Conservation (phyloP, 2,888 invertebrate genomes). For the Aspidiotus rigidus region DNA sequence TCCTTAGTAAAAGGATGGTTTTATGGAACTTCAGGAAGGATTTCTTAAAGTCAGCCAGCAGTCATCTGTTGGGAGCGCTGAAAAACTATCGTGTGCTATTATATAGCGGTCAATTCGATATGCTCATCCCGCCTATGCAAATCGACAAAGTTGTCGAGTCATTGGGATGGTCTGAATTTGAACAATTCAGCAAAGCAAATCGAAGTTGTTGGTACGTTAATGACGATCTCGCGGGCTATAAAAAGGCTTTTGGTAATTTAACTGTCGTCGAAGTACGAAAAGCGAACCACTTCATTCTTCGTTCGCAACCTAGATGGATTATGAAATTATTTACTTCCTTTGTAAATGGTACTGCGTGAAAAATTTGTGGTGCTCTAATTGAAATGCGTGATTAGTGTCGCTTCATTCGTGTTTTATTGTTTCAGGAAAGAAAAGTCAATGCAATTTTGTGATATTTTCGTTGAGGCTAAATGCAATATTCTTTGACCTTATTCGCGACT, state of each 20-base stretch:
- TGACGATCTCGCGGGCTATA: slow-evolving; percentile 62
- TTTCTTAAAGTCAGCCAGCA: slow-evolving; percentile 70
- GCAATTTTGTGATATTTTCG: too few species aligned
- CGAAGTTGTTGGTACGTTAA: slow-evolving; percentile 59
- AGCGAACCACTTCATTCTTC: slow-evolving; percentile 74
- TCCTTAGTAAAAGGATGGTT: slow-evolving; percentile 54
- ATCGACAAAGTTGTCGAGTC: slow-evolving; percentile 67
- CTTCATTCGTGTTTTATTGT: too few species aligned
- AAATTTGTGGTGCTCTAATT: too few species aligned
- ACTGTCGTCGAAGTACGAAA: slow-evolving; percentile 64
- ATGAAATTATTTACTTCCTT: too few species aligned
- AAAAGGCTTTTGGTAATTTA: slow-evolving; percentile 59
- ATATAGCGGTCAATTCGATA: slow-evolving; percentile 84
- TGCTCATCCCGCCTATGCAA: slow-evolving; percentile 78
- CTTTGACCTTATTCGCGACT: too few species aligned
- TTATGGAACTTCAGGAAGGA: slow-evolving; percentile 63
- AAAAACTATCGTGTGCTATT: slow-evolving; percentile 62
- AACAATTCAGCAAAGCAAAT: slow-evolving; percentile 55
- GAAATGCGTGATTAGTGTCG: too few species aligned
- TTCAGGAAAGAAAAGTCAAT: too few species aligned
- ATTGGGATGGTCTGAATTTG: slow-evolving; percentile 58
- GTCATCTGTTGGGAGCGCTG: slow-evolving; percentile 59
- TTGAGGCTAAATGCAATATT: too few species aligned
- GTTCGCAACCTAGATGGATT: slow-evolving; percentile 56
- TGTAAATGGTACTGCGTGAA: too few species aligned